Conservation (phyloP, 2,888 invertebrate genomes). For the Macaria notata region DNA sequence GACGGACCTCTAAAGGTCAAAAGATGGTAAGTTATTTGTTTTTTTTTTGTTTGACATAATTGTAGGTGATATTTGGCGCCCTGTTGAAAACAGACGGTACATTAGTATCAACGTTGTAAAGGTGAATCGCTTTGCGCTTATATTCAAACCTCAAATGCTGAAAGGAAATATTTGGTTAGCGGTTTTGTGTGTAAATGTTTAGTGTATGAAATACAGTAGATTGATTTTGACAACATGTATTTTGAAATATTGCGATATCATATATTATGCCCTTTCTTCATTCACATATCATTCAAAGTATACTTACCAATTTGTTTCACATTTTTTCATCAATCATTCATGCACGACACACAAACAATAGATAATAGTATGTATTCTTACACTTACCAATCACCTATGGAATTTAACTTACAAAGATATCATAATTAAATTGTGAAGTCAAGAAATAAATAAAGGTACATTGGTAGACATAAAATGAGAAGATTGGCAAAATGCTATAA, state of each 20-base stretch:
- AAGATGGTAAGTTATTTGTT: constrained; percentile 35
- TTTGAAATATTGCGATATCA: constrained; percentile 45
- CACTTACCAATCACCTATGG: no score
- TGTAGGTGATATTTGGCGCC: constrained; percentile 58
- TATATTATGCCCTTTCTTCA: background rate
- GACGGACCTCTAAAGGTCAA: constrained; percentile 54
- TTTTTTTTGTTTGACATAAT: constrained; percentile 42
- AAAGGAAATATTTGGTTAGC: constrained; percentile 48
- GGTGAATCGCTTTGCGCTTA: constrained; percentile 36
- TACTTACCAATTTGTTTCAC: constrained; percentile 4
- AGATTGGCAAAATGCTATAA: no score
- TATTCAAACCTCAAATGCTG: constrained; percentile 59
- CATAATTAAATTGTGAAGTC: no score
- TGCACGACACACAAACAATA: background rate
- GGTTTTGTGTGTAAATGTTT: constrained; percentile 32
- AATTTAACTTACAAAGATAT: no score
- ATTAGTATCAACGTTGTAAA: constrained; percentile 63
- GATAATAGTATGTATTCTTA: background rate
- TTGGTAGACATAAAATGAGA: no score
- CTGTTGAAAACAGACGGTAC: constrained; percentile 75
- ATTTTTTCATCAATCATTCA: no score
- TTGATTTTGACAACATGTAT: constrained; percentile 4
- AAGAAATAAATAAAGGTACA: no score
- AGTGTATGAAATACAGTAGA: constrained; percentile 6
- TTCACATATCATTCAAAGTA: constrained; percentile 14